Base-by-base conservation (phyloP, 2,113 vertebrate genomes). In the Larimichthys polyactis region DNA sequence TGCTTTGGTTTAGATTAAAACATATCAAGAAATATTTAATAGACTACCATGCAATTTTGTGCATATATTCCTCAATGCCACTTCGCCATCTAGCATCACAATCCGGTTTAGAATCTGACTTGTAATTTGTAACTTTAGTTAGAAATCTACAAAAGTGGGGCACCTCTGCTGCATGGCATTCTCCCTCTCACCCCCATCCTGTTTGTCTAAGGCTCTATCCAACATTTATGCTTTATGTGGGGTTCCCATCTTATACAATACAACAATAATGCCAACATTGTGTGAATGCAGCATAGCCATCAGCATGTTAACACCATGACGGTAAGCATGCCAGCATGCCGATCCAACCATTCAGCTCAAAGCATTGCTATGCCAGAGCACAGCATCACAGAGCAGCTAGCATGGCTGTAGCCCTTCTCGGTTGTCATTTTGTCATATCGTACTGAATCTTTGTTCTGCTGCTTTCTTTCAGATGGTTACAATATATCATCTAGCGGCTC, bases 401-500 rank as follows among this genome's bases (percentile, higher is more conserved):
- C 8, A 54, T 17, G 8, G 52, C 55, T 58, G 55, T 17, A 59
- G 57, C 24, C 24, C n/a, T 55, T 24, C 11, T 36, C 29, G 36
- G 29, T 36, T 60, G 55, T 43, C 15, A 24, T 36, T n/a, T n/a
- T 62, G 11, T 74, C 44, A 4, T 6, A 14, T 40, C 29, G 40
- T 48, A 52, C 49, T 44, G 16, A 67, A 48, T 76, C 49, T 48
- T 58, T 68, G 12, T 36, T 58, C 57, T 43, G 19, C 54, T 24
- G 16, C 9, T 72, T 68, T 24, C n/a, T 83, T 78, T 49, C 84
- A 93, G 90, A 78, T 40, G 75, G 36, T 32, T 84, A 90, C 80
- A 82, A 90, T 17, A 0, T 67, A 4, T 78, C 84, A 12, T 84
- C 85, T 0, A 15, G 7, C 11, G 22, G 1, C 43, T 54, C 62